phyloP scores from a whole-genome alignment of 2,888 invertebrate genomes.

The Perizoma flavofasciatum region DNA sequence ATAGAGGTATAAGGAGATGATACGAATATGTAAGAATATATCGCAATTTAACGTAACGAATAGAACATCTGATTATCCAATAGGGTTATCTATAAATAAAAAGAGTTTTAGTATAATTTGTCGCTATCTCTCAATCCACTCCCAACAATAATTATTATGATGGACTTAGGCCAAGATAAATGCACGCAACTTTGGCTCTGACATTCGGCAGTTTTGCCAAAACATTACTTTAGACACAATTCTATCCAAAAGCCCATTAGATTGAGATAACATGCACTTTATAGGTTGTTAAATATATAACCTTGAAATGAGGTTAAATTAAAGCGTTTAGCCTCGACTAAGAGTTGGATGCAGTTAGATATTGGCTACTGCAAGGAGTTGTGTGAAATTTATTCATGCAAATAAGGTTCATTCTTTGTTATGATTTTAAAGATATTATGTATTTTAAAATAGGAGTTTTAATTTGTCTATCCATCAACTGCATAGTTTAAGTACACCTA shows the following conservation, averaged over 20 bases:
- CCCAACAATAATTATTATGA: slow-evolving; percentile 51
- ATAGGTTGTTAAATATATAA: slow-evolving; percentile 26
- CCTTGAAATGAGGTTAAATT: slow-evolving; percentile 14
- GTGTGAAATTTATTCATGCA: too few relatives aligned
- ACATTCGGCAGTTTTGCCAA: slow-evolving; percentile 53
- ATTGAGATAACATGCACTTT: slow-evolving; percentile 29
- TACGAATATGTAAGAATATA: too few relatives aligned
- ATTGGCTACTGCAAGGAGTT: too few relatives aligned
- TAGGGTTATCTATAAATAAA: too few relatives aligned
- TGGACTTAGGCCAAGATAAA: slow-evolving; percentile 61
- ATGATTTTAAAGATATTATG: too few relatives aligned
- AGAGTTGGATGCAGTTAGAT: slow-evolving; percentile 11
- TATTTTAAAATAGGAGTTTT: too few relatives aligned
- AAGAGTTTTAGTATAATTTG: background rate
- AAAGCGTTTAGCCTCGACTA: slow-evolving; percentile 22
- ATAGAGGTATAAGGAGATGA: too few relatives aligned
- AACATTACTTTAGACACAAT: slow-evolving; percentile 38
- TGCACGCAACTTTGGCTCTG: slow-evolving; percentile 53
- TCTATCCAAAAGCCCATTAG: slow-evolving; percentile 32
- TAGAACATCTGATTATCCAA: too few relatives aligned
- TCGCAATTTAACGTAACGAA: too few relatives aligned
- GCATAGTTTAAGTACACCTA: too few relatives aligned
- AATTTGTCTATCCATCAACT: too few relatives aligned
- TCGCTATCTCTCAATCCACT: slow-evolving; percentile 37
- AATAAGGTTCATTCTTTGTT: too few relatives aligned